Conservation (phyloP, 2,888 invertebrate genomes). For the Drosophila pegasa region DNA sequence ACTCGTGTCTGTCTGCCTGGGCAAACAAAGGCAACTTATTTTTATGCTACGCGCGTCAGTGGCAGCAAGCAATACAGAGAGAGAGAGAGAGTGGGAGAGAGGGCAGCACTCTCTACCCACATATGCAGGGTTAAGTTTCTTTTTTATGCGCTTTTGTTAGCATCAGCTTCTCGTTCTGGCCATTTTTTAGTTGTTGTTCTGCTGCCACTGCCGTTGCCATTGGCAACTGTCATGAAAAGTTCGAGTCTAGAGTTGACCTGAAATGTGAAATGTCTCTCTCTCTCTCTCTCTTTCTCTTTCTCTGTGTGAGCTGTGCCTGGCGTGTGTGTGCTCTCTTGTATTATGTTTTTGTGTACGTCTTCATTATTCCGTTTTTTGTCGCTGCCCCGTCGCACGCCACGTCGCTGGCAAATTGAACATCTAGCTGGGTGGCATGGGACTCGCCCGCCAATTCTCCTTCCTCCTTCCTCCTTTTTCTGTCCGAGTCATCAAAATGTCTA, state of each 20-base stretch:
- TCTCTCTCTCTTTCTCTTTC: too few relatives aligned
- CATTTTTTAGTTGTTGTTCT: constrained; percentile 45
- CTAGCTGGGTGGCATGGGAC: constrained; percentile 9
- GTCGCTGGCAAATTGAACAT: constrained; percentile 52
- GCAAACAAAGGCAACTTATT: constrained; percentile 77
- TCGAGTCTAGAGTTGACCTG: constrained; percentile 75
- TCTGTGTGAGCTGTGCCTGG: constrained; percentile 33
- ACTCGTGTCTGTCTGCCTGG: constrained; percentile 38
- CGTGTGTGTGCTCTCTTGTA: constrained; percentile 16
- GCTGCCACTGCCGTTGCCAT: constrained; percentile 46
- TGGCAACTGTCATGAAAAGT: constrained; percentile 75
- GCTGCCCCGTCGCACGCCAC: constrained; percentile 15
- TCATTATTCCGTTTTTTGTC: constrained; percentile 41
- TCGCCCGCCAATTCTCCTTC: constrained; percentile 27
- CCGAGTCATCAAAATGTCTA: constrained; percentile 39
- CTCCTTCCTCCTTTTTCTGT: constrained; percentile 13
- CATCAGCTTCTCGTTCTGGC: constrained; percentile 51
- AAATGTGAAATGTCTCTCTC: constrained; percentile 59
- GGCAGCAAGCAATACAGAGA: constrained; percentile 46
- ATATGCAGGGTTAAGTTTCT: constrained; percentile 64
- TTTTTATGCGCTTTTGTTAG: constrained; percentile 73
- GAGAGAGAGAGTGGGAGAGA: background rate
- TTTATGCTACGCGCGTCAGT: constrained; percentile 71
- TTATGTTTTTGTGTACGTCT: constrained; percentile 22
- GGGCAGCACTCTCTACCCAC: constrained; percentile 5